Conservation (phyloP, 2,797 vertebrate species). For the Synaphobranchus kaupii region DNA sequence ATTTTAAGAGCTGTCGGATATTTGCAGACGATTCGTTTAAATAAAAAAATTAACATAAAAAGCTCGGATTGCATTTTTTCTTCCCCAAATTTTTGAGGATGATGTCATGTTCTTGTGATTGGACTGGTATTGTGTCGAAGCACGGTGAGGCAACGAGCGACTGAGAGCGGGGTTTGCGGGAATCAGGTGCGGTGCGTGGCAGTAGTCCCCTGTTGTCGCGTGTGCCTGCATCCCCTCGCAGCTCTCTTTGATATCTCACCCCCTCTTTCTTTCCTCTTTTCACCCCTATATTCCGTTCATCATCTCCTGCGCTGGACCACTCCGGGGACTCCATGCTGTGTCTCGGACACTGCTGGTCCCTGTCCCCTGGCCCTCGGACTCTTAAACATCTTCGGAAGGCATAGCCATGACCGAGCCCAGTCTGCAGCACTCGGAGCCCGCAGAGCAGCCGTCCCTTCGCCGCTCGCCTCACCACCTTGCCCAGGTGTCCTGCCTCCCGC, state of each 20-base stretch:
- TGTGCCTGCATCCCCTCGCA: conserved; percentile 67
- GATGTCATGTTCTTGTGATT: conserved; percentile 78
- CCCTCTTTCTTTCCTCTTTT: conserved; percentile 51
- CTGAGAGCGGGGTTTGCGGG: conserved; percentile 65
- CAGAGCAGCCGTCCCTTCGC: conserved; percentile 64
- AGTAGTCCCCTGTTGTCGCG: conserved; percentile 71
- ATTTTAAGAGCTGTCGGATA: conserved; percentile 66
- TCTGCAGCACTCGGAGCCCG: conserved; percentile 63
- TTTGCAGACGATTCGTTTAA: conserved; percentile 54
- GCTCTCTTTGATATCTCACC: conserved; percentile 44
- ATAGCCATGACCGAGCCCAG: conserved; percentile 72
- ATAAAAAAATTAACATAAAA: conserved; percentile 71
- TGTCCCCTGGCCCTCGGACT: conserved; percentile 62
- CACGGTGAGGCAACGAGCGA: conserved; percentile 64
- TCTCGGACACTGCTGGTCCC: conserved; percentile 58
- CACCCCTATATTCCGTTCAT: conserved; percentile 57
- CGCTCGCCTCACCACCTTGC: conserved; percentile 56
- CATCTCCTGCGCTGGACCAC: conserved; percentile 69
- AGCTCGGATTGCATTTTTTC: conserved; percentile 74
- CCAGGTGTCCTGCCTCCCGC: conserved; percentile 62
- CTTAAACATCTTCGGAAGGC: conserved; percentile 56
- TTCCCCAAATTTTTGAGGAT: conserved; percentile 74
- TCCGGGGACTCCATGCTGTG: conserved; percentile 58
- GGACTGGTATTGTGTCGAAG: conserved; percentile 73
- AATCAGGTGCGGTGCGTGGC: conserved; percentile 80